Base-by-base conservation (phyloP, 2,888 invertebrate genomes). In the Drosophila hamatofila region DNA sequence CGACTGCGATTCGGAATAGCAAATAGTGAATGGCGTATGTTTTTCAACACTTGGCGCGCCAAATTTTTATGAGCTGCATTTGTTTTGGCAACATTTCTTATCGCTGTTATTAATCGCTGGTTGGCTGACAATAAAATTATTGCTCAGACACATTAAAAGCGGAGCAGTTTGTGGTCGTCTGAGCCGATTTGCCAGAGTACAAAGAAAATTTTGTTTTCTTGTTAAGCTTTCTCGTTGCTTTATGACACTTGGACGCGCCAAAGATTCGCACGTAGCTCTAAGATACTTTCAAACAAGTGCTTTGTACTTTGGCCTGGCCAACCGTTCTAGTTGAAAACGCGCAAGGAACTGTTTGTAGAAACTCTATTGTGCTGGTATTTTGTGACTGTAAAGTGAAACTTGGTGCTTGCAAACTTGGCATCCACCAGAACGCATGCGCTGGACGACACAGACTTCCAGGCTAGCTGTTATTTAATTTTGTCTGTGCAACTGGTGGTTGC, bases 311-410 rank as follows among this genome's bases (percentile, higher is more conserved):
- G 48, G 67, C 62, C 48, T 55, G 57, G 56, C 44, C 71, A 75
- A 84, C 89, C 87, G 75, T 80, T 77, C 63, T 78, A 58, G 83
- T 77, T 88, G 87, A 89, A 87, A 81, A 81, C 88, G 89, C 89
- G 87, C 88, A 82, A 90, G 90, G 90, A 90, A 90, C 90, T 90
- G 90, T 75, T 78, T n/a, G 54, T 9, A 14, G 18, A 2, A 23
- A n/a, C n/a, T n/a, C 39, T 69, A 41, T 52, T 89, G 89, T 83
- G 57, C 44, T 66, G 87, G 84, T 84, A 88, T 87, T 84, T 87
- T 71, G 48, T 23, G 39, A 39, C 46, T 23, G 9, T 16, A 7
- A 11, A 14, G 12, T 48, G 68, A 82, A 80, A 70, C 79, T 75
- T 72, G 78, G 72, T 67, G 60, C 16, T 42, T 4, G 7, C 64